Base-by-base conservation (phyloP, 2,888 invertebrate genomes). In the Linyphia triangularis region DNA sequence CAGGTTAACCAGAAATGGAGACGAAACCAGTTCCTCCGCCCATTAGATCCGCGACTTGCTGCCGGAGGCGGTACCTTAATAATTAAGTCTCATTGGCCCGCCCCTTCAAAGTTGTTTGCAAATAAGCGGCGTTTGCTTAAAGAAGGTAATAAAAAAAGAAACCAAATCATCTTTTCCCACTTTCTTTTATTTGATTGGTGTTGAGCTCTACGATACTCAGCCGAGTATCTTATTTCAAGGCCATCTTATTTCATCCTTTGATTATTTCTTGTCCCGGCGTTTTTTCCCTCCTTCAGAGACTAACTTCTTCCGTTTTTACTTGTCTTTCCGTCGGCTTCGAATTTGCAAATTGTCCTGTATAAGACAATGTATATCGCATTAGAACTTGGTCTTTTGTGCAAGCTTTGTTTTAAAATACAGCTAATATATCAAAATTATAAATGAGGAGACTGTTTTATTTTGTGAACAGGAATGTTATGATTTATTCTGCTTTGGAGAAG, bases 101-200 rank as follows among this genome's bases (percentile, higher is more conserved):
- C 88, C 88, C 77, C 73, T 75, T 63, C 61, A 16, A 70, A 88
- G 82, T 88, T 88, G 88, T 88, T 83, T 88, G 88, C 82, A 88
- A 88, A 88, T 86, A 86, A 79, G 75, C 86, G 75, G 86, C 81
- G 51, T 67, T 81, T 81, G 81, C 65, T 72, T 82, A 59, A 73
- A 85, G 75, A 72, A 67, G 40, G 72, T 19, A 84, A 65, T 73
- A 51, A 83, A 83, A 65, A 72, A 81, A 61, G 24, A 63, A 40
- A 65, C 19, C 28, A 22, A 28, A 59, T 51, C 65, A 67, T 57
- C 67, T 5, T 51, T 24, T 79, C 28, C 40, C 26, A 51, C 22
- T 26, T 24, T 63, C 61, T 37, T 7, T 69, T 69, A 16, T 30
- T 70, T 81, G n/a, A 37, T 59, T 81, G 33, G 59, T 10, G 51